Evolutionary conservation across 2,888 invertebrate species (phyloP).

Genomic region (Alcis repandata): DNA sequence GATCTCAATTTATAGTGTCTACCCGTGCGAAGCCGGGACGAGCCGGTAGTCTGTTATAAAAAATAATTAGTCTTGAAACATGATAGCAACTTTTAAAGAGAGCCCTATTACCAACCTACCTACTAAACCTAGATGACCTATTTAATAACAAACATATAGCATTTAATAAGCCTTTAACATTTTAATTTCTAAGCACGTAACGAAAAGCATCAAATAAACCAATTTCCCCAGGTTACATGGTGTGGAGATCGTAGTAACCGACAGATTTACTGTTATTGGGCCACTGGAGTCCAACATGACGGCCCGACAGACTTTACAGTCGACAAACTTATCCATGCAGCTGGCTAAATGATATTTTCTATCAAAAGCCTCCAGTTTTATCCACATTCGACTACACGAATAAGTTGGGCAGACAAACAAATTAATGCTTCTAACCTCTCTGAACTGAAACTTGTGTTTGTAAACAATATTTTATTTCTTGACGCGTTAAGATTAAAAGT

Average conservation of each 20-base stretch:
- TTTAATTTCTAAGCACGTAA: not conserved
- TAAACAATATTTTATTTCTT: slow-evolving; percentile 41
- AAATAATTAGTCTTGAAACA: too few species aligned
- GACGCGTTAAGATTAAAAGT: slow-evolving; percentile 12
- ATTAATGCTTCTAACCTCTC: slow-evolving; percentile 52
- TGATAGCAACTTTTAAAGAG: too few species aligned
- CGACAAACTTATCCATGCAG: not conserved
- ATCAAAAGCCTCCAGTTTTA: not conserved
- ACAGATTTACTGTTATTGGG: slow-evolving; percentile 66
- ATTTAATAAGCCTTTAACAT: not conserved
- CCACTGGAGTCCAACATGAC: slow-evolving; percentile 34
- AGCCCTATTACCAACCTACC: too few species aligned
- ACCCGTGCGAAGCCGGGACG: too few species aligned
- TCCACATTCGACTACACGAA: not conserved
- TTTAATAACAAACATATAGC: not conserved
- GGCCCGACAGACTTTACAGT: slow-evolving; percentile 10
- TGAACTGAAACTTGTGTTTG: slow-evolving; percentile 34
- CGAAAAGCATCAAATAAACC: slow-evolving; percentile 29
- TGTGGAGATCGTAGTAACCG: slow-evolving; percentile 50
- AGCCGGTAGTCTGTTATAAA: too few species aligned
- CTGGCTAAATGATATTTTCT: not conserved
- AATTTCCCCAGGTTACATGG: slow-evolving; percentile 30
- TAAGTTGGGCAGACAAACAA: slow-evolving; percentile 47
- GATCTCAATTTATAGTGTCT: too few species aligned
- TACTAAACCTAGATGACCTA: too few species aligned